phyloP scores from a whole-genome alignment of 2,888 invertebrate genomes.

The Tenodera sinensis region DNA sequence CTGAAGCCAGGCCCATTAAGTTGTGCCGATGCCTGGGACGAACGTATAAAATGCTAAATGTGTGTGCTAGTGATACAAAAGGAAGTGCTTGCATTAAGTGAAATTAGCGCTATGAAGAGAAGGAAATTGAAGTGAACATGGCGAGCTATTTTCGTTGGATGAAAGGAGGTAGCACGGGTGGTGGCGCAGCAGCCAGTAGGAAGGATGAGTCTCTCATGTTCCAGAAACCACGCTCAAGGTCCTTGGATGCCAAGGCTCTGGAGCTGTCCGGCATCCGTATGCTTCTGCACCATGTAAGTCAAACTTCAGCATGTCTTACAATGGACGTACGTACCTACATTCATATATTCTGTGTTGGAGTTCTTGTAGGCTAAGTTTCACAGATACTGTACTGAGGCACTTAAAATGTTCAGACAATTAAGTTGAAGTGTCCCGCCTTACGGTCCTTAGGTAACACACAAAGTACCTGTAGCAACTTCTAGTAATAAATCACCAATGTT shows the following conservation, averaged over 20 bases:
- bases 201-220: constrained; percentile 40
- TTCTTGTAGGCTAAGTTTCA: too few relatives aligned
- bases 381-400: too few relatives aligned
- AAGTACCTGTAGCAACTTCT: too few relatives aligned
- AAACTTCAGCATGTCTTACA: background rate
- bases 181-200: background rate
- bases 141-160: constrained; percentile 69
- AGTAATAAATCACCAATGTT: too few relatives aligned
- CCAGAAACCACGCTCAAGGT: constrained; percentile 66
- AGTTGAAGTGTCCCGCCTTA: too few relatives aligned
- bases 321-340: too few relatives aligned
- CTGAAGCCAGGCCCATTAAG: background rate
- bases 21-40: background rate
- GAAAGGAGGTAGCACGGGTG: constrained; percentile 49
- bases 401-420: too few relatives aligned
- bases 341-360: too few relatives aligned
- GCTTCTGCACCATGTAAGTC: constrained; percentile 53
- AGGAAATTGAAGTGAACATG: constrained; percentile 43
- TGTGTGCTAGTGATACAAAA: background rate
- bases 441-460: too few relatives aligned
- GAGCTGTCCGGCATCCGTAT: constrained; percentile 64
- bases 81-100: background rate
- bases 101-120: background rate
- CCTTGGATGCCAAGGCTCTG: constrained; percentile 67
- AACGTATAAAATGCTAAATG: too few relatives aligned